Evolutionary conservation across 1,140 invertebrate genomes (phyloP), one percentile per base, ranked within the genome.

Genomic region (Lasioglossum baleicum): DNA sequence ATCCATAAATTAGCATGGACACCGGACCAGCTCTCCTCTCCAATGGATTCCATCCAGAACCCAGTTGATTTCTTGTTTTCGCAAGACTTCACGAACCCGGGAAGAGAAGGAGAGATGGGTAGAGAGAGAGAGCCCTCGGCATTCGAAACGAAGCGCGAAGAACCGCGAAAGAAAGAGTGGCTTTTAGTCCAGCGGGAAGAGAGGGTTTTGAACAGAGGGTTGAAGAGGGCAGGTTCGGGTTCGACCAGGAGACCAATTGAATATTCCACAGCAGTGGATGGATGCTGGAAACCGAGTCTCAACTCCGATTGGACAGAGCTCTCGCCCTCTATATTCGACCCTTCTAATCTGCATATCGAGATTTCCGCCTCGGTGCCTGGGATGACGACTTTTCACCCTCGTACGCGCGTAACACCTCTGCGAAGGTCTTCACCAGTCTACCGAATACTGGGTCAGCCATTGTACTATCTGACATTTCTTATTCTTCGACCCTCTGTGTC

Each of bases 261-360:
- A 79, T 79, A 79, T 79, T 79, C 76, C 70, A 48, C 48, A 51
- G 35, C n/a, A 22, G 42, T 72, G 70, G 60, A 66, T 44, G 48
- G 66, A 58, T 51, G 70, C 70, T 17, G 58, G 40, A 64, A 48
- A 73, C 60, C 76, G 76, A 56, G 48, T 58, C 61, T 48, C 69
- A 69, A 73, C 69, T 79, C 61, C 60, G 69, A 73, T 79, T 73
- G 60, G 61, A 11, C 20, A 35, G 13, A 48, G 26, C 72, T 73
- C 51, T 73, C 48, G 76, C 63, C 53, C 48, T 13, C 11, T 7
- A 40, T 22, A 40, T 35, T 79, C 70, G 22, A 66, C 44, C 31
- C 68, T 58, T 53, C 51, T 79, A 65, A 79, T 79, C 70, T 73
- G 51, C 76, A 79, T 79, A 79, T 79, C 76, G 76, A 79, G 76